Evolutionary conservation across 2,113 vertebrate genomes (phyloP).

Genomic region (Plecotus auritus): DNA sequence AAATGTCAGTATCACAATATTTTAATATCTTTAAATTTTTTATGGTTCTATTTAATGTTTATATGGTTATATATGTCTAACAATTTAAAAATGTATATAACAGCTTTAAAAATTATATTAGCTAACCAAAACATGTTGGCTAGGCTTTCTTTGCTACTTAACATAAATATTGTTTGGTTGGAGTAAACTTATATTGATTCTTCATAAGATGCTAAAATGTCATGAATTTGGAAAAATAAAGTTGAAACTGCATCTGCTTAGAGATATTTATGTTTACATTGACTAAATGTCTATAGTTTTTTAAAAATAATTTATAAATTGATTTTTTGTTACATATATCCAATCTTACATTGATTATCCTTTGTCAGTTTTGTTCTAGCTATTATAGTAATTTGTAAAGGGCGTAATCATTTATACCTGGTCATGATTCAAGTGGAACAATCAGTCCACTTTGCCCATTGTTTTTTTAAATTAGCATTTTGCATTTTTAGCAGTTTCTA

Average conservation of each 20-base stretch:
- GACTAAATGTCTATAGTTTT: not conserved
- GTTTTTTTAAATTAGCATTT: not conserved
- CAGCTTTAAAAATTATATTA: slow-evolving; percentile 35
- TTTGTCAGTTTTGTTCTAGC: not conserved
- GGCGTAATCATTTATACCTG: not conserved
- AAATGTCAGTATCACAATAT: not conserved
- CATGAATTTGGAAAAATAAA: slow-evolving; percentile 19
- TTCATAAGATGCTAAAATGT: not conserved
- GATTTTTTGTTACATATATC: not conserved
- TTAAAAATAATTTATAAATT: not conserved
- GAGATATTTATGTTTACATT: not conserved
- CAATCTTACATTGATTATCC: not conserved
- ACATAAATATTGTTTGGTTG: slow-evolving; percentile 40
- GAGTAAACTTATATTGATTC: slow-evolving; percentile 9
- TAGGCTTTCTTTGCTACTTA: not conserved
- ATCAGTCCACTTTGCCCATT: not conserved
- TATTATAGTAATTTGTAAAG: not conserved
- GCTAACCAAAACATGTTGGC: slow-evolving; percentile 31
- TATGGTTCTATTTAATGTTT: slow-evolving; percentile 37
- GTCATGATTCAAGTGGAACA: not conserved
- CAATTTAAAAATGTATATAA: slow-evolving; percentile 17
- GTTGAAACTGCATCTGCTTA: not conserved
- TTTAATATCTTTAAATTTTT: slow-evolving; percentile 47
- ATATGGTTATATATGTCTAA: slow-evolving; percentile 33
- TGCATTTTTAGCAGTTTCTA: not conserved